phyloP scores from a whole-genome alignment of 2,888 invertebrate genomes.

The Philereme transversata region DNA sequence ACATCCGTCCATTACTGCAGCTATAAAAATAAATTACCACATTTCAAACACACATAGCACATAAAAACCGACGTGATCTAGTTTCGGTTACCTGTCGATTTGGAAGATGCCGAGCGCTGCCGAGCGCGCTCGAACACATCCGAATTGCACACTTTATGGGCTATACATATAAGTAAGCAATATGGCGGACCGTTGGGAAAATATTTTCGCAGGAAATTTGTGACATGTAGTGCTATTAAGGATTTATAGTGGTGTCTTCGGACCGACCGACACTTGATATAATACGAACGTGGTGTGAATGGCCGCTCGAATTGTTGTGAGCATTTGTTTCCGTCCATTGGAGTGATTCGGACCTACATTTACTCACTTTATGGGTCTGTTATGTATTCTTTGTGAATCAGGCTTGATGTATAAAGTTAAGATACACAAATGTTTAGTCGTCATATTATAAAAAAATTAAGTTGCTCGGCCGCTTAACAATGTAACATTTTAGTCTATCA shows the following conservation, averaged over 20 bases:
- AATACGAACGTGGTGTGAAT: slow-evolving; percentile 27
- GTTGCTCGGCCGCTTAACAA: too few relatives aligned
- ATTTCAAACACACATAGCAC: slow-evolving; percentile 28
- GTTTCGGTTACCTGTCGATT: slow-evolving; percentile 34
- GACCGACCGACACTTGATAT: slow-evolving; percentile 25
- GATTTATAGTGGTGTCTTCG: slow-evolving; percentile 34
- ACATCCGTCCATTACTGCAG: slow-evolving; percentile 30
- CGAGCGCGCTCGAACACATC: slow-evolving; percentile 35
- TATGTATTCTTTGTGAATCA: slow-evolving; percentile 17
- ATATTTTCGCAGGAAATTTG: slow-evolving; percentile 48
- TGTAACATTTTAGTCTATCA: too few relatives aligned
- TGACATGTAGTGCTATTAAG: slow-evolving; percentile 30
- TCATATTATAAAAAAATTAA: too few relatives aligned
- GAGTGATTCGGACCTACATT: slow-evolving; percentile 17
- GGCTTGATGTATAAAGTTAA: not conserved
- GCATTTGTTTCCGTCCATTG: slow-evolving; percentile 23
- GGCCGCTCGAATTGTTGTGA: slow-evolving; percentile 9
- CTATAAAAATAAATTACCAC: slow-evolving; percentile 35
- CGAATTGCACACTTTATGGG: slow-evolving; percentile 56
- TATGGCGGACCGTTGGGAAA: slow-evolving; percentile 57
- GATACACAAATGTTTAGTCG: too few relatives aligned
- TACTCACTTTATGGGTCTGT: slow-evolving; percentile 25
- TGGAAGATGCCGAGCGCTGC: slow-evolving; percentile 26
- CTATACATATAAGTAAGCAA: slow-evolving; percentile 65
- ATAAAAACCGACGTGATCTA: slow-evolving; percentile 35